These are phyloP conservation scores for Drosophila busckii DNA, from an alignment of 1,140 invertebrate species.

Conservation along the genomic window DNA sequence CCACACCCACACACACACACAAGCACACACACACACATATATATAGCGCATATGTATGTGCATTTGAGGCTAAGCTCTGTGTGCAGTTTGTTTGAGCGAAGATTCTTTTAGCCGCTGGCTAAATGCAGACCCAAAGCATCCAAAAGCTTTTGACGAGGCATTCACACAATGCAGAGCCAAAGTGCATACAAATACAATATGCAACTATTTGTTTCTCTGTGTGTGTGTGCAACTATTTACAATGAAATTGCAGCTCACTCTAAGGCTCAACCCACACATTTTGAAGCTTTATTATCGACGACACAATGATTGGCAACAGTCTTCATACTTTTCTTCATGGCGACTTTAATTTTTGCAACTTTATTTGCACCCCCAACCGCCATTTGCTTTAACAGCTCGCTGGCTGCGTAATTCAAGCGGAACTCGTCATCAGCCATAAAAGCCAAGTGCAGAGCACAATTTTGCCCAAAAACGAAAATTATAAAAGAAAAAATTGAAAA, in stretches of 20 bases:
- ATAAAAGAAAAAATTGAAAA: slow-evolving; percentile 17
- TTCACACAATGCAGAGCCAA: slow-evolving; percentile 66
- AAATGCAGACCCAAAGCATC: slow-evolving; percentile 57
- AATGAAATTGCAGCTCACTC: slow-evolving; percentile 54
- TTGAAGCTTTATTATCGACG: slow-evolving; percentile 73
- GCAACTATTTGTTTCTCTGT: slow-evolving; percentile 3
- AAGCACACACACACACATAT: slow-evolving; percentile 6
- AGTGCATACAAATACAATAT: slow-evolving; percentile 28
- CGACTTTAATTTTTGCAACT: slow-evolving; percentile 56
- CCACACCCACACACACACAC: slow-evolving; percentile 27
- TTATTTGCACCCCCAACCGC: slow-evolving; percentile 41
- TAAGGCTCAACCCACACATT: slow-evolving; percentile 10
- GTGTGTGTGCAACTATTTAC: slow-evolving; percentile 51
- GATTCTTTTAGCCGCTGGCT: slow-evolving; percentile 24
- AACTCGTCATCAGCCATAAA: slow-evolving; percentile 68
- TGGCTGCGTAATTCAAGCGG: slow-evolving; percentile 68
- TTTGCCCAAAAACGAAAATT: slow-evolving; percentile 5
- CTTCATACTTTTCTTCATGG: slow-evolving; percentile 49
- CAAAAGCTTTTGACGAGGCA: slow-evolving; percentile 58
- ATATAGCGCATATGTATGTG: too few relatives aligned
- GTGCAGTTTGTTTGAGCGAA: too few relatives aligned
- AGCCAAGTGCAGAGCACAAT: slow-evolving; percentile 46
- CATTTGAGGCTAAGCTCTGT: too few relatives aligned
- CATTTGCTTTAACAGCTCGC: slow-evolving; percentile 45
- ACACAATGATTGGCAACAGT: slow-evolving; percentile 62